A percentile compares a stretch with the other conserved stretches of the same genome.
Conservation (phyloP, 2,888 invertebrate genomes). For the Argyresthia goedartella region DNA sequence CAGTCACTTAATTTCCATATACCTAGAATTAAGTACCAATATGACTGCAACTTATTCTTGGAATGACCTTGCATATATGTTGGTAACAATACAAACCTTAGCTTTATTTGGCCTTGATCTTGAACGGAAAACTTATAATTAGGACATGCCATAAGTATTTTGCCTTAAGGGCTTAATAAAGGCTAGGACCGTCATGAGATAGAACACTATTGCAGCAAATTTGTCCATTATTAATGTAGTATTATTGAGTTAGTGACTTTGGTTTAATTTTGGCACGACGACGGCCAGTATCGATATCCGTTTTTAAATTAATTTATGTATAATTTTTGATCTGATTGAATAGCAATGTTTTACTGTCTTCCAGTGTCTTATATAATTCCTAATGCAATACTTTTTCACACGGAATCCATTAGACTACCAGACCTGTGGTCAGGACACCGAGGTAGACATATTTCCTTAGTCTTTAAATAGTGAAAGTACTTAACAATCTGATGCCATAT, state of each 20-base stretch:
- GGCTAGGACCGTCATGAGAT: conserved; percentile 40
- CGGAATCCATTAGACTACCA: conserved; percentile 6
- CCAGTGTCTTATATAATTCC: conserved; percentile 45
- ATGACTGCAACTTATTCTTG: too few species aligned
- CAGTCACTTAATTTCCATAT: too few species aligned
- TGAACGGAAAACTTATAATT: too few species aligned
- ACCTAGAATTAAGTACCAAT: too few species aligned
- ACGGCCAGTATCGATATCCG: conserved; percentile 36
- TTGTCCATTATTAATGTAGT: conserved; percentile 53
- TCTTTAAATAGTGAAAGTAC: conserved; percentile 49
- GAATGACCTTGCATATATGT: too few species aligned
- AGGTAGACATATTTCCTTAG: too few species aligned
- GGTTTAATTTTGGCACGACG: conserved; percentile 49
- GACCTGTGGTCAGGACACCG: too few species aligned
- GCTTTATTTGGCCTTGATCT: too few species aligned
- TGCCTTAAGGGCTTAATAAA: too few species aligned
- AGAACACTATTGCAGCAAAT: conserved; percentile 25
- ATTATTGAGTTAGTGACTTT: conserved; percentile 47
- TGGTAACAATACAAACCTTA: too few species aligned
- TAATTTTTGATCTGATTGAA: conserved; percentile 54
- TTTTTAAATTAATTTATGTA: conserved; percentile 1
- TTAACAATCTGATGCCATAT: conserved; percentile 69
- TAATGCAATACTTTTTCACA: conserved; percentile 28
- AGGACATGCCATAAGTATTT: too few species aligned
- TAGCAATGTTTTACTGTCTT: conserved; percentile 65